phyloP scores from a whole-genome alignment of 2,888 invertebrate genomes.

The Epinotia nisella region DNA sequence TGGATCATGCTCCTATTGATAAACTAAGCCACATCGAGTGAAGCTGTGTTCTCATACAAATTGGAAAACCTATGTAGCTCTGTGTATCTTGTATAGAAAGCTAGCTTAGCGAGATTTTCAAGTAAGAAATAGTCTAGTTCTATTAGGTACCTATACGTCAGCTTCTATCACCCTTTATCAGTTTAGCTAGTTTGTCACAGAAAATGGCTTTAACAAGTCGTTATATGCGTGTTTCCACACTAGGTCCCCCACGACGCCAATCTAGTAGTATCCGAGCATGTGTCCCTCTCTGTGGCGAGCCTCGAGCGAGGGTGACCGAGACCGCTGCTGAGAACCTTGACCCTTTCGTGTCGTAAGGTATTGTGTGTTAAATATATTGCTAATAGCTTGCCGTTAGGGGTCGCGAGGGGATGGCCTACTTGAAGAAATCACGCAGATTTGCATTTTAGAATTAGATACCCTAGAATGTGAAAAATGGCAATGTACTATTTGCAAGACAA shows the following conservation, averaged over 20 bases:
- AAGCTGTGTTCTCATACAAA: too few species aligned
- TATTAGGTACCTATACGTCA: too few species aligned
- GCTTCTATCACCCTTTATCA: too few species aligned
- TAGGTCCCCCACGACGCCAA: background rate
- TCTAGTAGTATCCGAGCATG: background rate
- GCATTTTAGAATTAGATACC: background rate
- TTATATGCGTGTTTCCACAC: slow-evolving; percentile 1
- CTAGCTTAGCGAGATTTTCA: too few species aligned
- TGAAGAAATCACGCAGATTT: background rate
- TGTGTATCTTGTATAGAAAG: too few species aligned
- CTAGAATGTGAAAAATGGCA: too few species aligned
- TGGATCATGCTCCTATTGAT: too few species aligned
- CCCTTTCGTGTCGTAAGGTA: background rate
- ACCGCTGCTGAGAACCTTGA: slow-evolving; percentile 9
- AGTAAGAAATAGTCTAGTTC: too few species aligned
- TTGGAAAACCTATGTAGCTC: too few species aligned
- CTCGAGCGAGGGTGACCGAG: background rate
- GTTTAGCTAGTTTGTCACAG: background rate
- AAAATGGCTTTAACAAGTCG: slow-evolving; percentile 3
- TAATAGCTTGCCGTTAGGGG: slow-evolving; percentile 6
- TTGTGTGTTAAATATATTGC: slow-evolving; percentile 6
- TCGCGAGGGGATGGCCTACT: background rate
- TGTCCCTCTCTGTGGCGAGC: background rate
- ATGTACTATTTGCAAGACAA: too few species aligned
- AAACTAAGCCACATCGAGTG: too few species aligned